These are phyloP conservation scores for Cryptoblepharus egeriae DNA, from an alignment of 2,797 vertebrate genomes.

Conservation along the genomic window DNA sequence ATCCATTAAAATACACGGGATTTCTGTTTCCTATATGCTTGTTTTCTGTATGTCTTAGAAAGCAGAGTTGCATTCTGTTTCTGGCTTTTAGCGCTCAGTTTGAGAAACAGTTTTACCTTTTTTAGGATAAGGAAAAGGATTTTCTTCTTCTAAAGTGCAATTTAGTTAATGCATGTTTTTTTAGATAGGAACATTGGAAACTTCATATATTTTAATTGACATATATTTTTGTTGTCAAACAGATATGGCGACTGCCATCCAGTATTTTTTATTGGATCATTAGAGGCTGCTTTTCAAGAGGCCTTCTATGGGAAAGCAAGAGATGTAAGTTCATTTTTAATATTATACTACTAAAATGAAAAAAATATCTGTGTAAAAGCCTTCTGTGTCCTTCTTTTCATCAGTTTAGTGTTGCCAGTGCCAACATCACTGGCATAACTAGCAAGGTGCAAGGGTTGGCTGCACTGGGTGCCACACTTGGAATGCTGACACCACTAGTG, in stretches of 20 bases:
- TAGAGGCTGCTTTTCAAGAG: conserved; percentile 99
- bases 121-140: neutral
- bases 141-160: neutral
- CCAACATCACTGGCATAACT: too few species aligned
- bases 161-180: neutral
- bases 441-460: too few species aligned
- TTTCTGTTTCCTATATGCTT: neutral
- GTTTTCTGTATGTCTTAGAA: neutral
- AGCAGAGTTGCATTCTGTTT: neutral
- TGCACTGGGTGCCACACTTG: too few species aligned
- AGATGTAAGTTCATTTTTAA: conserved; percentile 89
- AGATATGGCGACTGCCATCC: conserved; percentile 99
- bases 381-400: neutral
- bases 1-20: neutral
- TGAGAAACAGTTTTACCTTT: neutral
- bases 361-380: neutral
- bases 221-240: conserved; percentile 66
- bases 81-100: neutral
- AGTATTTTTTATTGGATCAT: conserved; percentile 97
- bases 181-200: neutral
- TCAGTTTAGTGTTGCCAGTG: neutral
- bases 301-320: conserved; percentile 99
- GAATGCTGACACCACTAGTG: too few species aligned
- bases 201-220: conserved; percentile 41
- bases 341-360: neutral